Base-by-base conservation (phyloP, 2,113 vertebrate genomes). In the Ictidomys tridecemlineatus region DNA sequence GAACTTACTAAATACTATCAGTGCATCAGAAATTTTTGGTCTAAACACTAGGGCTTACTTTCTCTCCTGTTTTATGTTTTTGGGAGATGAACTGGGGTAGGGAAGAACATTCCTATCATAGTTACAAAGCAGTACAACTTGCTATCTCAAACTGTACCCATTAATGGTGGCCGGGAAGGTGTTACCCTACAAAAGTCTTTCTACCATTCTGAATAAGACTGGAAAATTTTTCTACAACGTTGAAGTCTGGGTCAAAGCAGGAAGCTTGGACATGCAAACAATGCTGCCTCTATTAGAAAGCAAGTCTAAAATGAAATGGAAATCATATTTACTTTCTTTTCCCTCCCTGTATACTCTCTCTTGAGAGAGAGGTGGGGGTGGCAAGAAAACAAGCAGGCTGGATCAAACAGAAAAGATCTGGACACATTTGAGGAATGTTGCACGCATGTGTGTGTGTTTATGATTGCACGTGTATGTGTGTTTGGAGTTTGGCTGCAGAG, bases 151-250 rank as follows among this genome's bases (percentile, higher is more conserved):
- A 95, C 88, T 94, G 93, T 98, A 98, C 98, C 98, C 91, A 97
- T 98, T 98, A 97, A 98, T 96, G 97, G 97, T 97, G 94, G 79
- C 94, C 98, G 97, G 97, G 92, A 98, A 98, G 96, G 84, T 98
- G 98, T 98, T 96, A 98, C 92, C 91, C 96, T 98, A 34, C 76
- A 97, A 97, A 98, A 98, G 97, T 97, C 98, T 97, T 98, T 98
- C 79, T 95, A 93, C 98, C 96, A 94, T 98, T 97, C 79, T 93
- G 84, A 98, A 86, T 53, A 98, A 96, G 95, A 61, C 92, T 98
- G 93, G 97, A 97, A 98, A 98, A 85, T 92, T 96, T 91, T 98
- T 98, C 95, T 91, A 90, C 95, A 79, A 74, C 94, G 96, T 96
- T 94, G 92, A 98, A 18, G 96, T 97, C 97, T 95, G 94, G 96